Evolutionary conservation across 2,888 invertebrate genomes (phyloP).

Genomic region (Leptinotarsa rubiginosa): DNA sequence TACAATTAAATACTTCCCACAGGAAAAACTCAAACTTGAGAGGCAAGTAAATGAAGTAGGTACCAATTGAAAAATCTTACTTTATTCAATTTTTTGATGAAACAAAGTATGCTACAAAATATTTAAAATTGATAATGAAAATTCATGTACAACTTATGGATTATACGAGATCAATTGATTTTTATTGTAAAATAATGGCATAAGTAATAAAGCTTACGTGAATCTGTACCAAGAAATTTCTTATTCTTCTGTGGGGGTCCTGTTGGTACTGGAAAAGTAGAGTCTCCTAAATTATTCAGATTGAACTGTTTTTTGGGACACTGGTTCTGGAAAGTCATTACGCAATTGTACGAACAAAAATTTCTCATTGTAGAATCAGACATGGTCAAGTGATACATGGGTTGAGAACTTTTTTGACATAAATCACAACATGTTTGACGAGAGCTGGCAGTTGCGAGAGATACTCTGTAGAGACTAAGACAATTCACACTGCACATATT

Average conservation of each 20-base stretch:
- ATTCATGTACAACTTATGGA: neutral
- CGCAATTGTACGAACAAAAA: slow-evolving; percentile 86
- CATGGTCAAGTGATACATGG: slow-evolving; percentile 87
- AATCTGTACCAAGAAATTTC: slow-evolving; percentile 41
- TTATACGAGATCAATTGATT: neutral
- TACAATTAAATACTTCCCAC: too few species aligned
- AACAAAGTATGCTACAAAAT: neutral
- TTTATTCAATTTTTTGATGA: slow-evolving; percentile 1
- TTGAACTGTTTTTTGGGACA: slow-evolving; percentile 71
- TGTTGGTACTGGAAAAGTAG: slow-evolving; percentile 58
- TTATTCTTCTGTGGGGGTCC: slow-evolving; percentile 68
- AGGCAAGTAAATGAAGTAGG: slow-evolving; percentile 4
- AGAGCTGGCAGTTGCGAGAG: slow-evolving; percentile 81
- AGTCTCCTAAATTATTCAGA: slow-evolving; percentile 45
- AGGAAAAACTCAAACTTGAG: neutral
- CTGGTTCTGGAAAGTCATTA: slow-evolving; percentile 81
- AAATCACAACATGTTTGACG: slow-evolving; percentile 74
- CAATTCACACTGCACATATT: slow-evolving; percentile 94
- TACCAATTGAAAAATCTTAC: neutral
- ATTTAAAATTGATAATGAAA: neutral
- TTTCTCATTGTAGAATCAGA: slow-evolving; percentile 86
- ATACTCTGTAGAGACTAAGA: slow-evolving; percentile 83
- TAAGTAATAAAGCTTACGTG: slow-evolving; percentile 31
- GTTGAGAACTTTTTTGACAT: slow-evolving; percentile 73
- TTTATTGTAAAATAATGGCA: too few species aligned